Evolutionary conservation across 1,140 invertebrate genomes (phyloP).

Genomic region (Drosophila malerkotliana): DNA sequence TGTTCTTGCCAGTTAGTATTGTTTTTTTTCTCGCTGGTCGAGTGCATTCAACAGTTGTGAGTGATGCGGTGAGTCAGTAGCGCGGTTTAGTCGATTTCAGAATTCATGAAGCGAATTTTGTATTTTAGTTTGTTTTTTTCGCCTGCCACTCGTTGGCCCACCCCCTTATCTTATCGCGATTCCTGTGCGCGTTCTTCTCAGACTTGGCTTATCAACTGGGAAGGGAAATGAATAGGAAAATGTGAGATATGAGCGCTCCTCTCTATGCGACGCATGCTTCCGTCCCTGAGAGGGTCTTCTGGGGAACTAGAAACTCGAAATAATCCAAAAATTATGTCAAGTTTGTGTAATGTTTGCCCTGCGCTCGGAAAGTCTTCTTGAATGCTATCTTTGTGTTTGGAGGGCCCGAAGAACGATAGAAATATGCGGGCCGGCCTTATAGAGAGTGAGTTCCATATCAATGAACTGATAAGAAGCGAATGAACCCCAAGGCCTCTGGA

Average conservation of each 20-base stretch:
- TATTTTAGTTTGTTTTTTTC: conserved; percentile 35
- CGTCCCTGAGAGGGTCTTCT: conserved; percentile 10
- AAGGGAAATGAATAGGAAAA: conserved; percentile 27
- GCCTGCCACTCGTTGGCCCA: background rate
- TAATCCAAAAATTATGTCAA: conserved; percentile 27
- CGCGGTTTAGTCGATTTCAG: conserved; percentile 8
- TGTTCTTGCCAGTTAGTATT: conserved; percentile 5
- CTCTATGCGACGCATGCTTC: conserved; percentile 16
- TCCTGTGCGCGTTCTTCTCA: conserved; percentile 19
- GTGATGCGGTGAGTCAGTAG: conserved; percentile 16
- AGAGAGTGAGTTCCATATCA: conserved; percentile 49
- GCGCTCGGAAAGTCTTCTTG: conserved; percentile 15
- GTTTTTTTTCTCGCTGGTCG: conserved; percentile 20
- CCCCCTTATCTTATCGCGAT: conserved; percentile 37
- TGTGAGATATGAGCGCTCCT: conserved; percentile 32
- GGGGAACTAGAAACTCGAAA: background rate
- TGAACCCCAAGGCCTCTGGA: conserved; percentile 60
- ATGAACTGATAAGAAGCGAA: conserved; percentile 69
- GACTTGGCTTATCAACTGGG: conserved; percentile 26
- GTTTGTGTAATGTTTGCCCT: conserved; percentile 38
- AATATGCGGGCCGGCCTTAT: conserved; percentile 23
- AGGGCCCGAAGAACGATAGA: background rate
- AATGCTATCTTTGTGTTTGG: conserved; percentile 20
- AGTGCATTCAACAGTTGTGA: conserved; percentile 43
- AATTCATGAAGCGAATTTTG: conserved; percentile 19